Base-by-base conservation (phyloP, 2,888 invertebrate genomes). In the Agonopterix alstromeriana region DNA sequence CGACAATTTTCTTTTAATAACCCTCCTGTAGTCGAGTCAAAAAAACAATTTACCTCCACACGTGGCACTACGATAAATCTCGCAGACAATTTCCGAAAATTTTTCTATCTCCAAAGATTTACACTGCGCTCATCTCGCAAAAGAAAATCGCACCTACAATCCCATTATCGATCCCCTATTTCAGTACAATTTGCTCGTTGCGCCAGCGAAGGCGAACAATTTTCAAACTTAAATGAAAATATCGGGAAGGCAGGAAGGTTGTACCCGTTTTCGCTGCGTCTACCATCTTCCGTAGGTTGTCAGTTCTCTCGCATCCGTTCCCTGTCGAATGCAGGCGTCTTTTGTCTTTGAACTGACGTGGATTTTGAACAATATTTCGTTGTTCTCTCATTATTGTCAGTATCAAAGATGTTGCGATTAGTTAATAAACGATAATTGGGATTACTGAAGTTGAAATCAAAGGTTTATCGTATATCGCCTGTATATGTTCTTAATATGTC, bases 191-290 rank as follows among this genome's bases (percentile, higher is more conserved):
- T 86, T 86, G 75, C 80, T 27, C 80, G 73, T 60, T 73, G 76
- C 74, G 77, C 70, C 68, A 70, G 70, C 75, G 75, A 74, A 72
- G 67, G 70, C 71, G 63, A 75, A 74, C 85, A 85, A 85, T 86
- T 84, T 85, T 81, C 78, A 82, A 85, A 85, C 77, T 84, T 87
- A 87, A 86, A 87, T 87, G 84, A 86, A 85, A 87, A 87, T 85
- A 84, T 81, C 77, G 74, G 67, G 65, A 70, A 70, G 73, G 67
- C 63, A 63, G 61, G 63, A 64, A 63, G 63, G 64, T 69, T 65
- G 60, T 61, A 56, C 44, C 54, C 57, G 53, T 48, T 57, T 51
- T 56, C 56, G 56, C 54, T 53, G 55, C 48, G 43, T 46, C 44
- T 41, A 43, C 53, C n/a, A 46, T 49, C 61, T 55, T 63, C 63